Evolutionary conservation across 2,888 invertebrate genomes (phyloP), one percentile per base, ranked within the genome.

Genomic region (Adelognathus sp.): DNA sequence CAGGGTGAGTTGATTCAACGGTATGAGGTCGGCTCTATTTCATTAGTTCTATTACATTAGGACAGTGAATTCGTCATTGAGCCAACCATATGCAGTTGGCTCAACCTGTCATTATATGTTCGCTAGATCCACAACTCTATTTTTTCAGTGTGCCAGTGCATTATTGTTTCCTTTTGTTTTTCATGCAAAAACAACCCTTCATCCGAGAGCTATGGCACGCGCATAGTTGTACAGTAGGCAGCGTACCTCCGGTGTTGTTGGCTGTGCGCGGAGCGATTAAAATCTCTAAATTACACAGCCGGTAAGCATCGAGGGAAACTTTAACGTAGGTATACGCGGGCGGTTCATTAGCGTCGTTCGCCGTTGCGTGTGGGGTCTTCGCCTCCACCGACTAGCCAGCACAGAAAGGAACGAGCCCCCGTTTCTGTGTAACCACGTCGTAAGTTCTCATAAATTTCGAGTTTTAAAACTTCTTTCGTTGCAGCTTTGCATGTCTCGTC

Each of bases 291-390:
- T 71, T 61, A 61, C 39, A 18, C 24, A 36, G 11, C 24, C 39
- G 39, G 66, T 39, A 39, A 66, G 54, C 18, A 66, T 66, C 27
- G 60, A 16, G 39, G 16, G 39, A 29, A 61, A 50, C n/a, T 27
- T 61, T 71, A 52, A 9, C 24, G 27, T 14, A 11, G 31, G 9
- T n/a, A 14, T 16, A 21, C 16, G 7, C 36, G 33, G 36, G 54
- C 56, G 73, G 78, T 79, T 79, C 78, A 74, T 79, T 74, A 79
- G 70, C 74, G 70, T 73, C 58, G 69, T 64, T 74, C 44, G 36
- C 44, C 46, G 60, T 69, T 58, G 46, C 39, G 46, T 64, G 70
- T 64, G 73, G 14, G 60, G 52, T 66, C 61, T 61, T 61, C n/a
- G 50, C 50, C 50, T 50, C 18, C 24, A 9, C 31, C 14, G 24